A percentile compares a stretch with the other conserved stretches of the same genome.
These are phyloP conservation scores for Trichoplusia ni DNA, from an alignment of 1,140 invertebrate genomes.

Conservation along the genomic window DNA sequence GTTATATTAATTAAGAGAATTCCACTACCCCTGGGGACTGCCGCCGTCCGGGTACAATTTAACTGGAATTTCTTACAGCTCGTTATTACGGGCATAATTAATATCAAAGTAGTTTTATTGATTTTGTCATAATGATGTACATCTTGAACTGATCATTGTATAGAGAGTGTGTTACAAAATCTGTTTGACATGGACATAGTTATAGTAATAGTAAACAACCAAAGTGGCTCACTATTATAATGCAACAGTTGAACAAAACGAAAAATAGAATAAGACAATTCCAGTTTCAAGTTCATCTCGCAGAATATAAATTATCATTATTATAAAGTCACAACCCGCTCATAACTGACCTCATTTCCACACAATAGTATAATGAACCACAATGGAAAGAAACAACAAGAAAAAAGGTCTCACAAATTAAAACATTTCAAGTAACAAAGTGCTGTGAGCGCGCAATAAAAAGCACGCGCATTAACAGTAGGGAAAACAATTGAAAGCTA, in stretches of 20 bases:
- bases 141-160: too few species aligned
- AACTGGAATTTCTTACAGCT: constrained; percentile 4
- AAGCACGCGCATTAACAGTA: constrained; percentile 18
- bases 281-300: too few species aligned
- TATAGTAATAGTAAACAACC: too few species aligned
- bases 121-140: too few species aligned
- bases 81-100: background rate
- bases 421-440: constrained; percentile 23
- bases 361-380: constrained; percentile 13
- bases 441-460: constrained; percentile 12
- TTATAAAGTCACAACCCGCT: too few species aligned
- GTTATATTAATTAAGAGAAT: constrained; percentile 14
- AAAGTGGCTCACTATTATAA: too few species aligned
- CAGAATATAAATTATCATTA: too few species aligned
- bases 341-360: constrained; percentile 2
- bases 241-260: too few species aligned
- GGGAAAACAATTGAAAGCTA: constrained; percentile 25
- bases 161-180: too few species aligned
- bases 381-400: constrained; percentile 5
- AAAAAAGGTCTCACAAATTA: constrained; percentile 20
- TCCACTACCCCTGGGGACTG: background rate
- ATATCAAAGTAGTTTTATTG: too few species aligned
- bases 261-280: too few species aligned
- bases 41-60: background rate
- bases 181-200: too few species aligned